Percentiles rank a stretch among this genome's conserved stretches.
These are phyloP conservation scores for Gryon sp. DNA, from an alignment of 1,140 invertebrate genomes.

Conservation along the genomic window DNA sequence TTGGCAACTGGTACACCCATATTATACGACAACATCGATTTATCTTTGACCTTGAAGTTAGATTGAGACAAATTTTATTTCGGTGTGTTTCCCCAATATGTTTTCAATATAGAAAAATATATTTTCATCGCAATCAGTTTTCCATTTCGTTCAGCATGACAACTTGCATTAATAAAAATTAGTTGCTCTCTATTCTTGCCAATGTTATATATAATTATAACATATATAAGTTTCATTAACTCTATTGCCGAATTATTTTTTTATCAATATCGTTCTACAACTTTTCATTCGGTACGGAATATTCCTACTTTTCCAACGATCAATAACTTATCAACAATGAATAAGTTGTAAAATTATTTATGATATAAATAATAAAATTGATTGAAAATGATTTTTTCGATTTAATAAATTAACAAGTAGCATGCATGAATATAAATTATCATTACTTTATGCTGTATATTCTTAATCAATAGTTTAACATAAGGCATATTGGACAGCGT, in stretches of 20 bases:
- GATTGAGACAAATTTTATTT: constrained; percentile 19
- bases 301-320: constrained; percentile 21
- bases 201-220: too few relatives aligned
- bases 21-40: constrained; percentile 37
- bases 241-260: not conserved
- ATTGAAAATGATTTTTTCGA: too few relatives aligned
- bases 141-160: constrained; percentile 52
- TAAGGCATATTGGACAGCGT: constrained; percentile 13
- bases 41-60: constrained; percentile 21
- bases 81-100: not conserved
- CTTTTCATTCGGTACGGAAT: not conserved
- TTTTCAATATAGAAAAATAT: constrained; percentile 33
- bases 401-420: too few relatives aligned
- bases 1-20: constrained; percentile 19
- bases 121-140: constrained; percentile 42
- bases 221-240: not conserved
- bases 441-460: too few relatives aligned
- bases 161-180: too few relatives aligned
- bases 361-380: too few relatives aligned
- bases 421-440: too few relatives aligned
- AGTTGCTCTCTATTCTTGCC: too few relatives aligned
- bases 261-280: not conserved
- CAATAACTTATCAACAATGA: constrained; percentile 15
- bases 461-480: too few relatives aligned
- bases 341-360: too few relatives aligned